A percentile compares a stretch with the other conserved stretches of the same genome.
Conservation (phyloP, 2,888 invertebrate species). For the Penaeus monodon region DNA sequence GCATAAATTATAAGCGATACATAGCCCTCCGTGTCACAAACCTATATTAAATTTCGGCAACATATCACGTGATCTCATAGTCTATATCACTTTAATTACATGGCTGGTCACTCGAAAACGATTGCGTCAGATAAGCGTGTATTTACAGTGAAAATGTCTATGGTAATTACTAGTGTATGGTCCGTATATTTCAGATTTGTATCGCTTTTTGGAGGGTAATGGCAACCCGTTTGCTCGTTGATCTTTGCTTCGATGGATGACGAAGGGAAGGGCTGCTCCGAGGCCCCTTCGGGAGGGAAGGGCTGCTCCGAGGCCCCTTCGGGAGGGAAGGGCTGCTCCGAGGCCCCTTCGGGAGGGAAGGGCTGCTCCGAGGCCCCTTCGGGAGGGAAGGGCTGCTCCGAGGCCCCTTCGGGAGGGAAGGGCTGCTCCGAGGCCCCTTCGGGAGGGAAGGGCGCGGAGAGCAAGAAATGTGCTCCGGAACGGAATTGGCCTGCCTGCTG, state of each 20-base stretch:
- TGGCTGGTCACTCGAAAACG: constrained; percentile 32
- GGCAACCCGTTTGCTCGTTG: constrained; percentile 1
- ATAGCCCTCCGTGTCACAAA: not conserved
- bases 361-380: no score
- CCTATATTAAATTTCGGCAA: not conserved
- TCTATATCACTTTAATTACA: constrained; percentile 46
- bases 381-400: no score
- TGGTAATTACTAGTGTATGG: constrained; percentile 49
- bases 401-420: no score
- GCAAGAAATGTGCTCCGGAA: no score
- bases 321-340: no score
- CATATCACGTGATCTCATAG: constrained; percentile 8
- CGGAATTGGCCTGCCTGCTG: no score
- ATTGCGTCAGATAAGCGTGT: constrained; percentile 51
- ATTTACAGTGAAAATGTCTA: constrained; percentile 54
- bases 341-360: no score
- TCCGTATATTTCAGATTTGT: constrained; percentile 45
- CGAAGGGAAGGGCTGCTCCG: not conserved
- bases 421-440: not conserved
- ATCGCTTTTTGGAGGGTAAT: constrained; percentile 37
- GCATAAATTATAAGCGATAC: no score
- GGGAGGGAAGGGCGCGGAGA: not conserved
- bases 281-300: not conserved
- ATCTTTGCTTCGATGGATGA: not conserved
- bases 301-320: no score